Conservation (phyloP, 2,888 invertebrate genomes). For the Dexiosoma caninum region DNA sequence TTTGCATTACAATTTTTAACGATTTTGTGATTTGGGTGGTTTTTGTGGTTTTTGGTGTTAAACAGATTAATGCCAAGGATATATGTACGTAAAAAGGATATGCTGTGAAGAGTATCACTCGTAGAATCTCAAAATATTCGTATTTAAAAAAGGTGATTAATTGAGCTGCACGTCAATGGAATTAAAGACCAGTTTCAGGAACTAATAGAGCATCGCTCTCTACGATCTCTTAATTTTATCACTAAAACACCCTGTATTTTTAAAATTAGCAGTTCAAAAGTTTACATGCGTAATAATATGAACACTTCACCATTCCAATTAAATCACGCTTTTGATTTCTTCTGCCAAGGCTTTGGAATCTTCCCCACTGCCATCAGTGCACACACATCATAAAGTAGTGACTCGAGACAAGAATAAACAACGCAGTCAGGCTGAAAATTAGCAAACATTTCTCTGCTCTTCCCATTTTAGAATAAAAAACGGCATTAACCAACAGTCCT, state of each 20-base stretch:
- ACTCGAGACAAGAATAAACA: slow-evolving; percentile 57
- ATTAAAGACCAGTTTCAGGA: no score
- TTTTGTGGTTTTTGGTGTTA: slow-evolving; percentile 20
- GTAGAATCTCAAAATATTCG: background rate
- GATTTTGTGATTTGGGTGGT: slow-evolving; percentile 9
- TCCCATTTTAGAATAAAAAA: slow-evolving; percentile 10
- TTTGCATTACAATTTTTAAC: background rate
- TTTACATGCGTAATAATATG: slow-evolving; percentile 36
- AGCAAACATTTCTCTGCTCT: slow-evolving; percentile 43
- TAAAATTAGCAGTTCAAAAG: background rate
- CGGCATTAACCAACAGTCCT: slow-evolving; percentile 34
- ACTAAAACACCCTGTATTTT: background rate
- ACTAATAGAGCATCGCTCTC: no score
- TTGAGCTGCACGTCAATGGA: no score
- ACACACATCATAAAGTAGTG: slow-evolving; percentile 47
- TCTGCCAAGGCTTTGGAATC: background rate
- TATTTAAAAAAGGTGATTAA: background rate
- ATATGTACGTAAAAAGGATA: slow-evolving; percentile 46
- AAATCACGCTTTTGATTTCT: background rate
- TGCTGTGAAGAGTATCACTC: background rate
- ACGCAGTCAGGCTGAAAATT: slow-evolving; percentile 58
- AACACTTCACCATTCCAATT: slow-evolving; percentile 14
- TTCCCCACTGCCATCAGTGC: background rate
- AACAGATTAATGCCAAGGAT: slow-evolving; percentile 57
- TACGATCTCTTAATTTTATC: no score